phyloP scores from a whole-genome alignment of 2,797 vertebrate genomes.

The Avahi laniger region DNA sequence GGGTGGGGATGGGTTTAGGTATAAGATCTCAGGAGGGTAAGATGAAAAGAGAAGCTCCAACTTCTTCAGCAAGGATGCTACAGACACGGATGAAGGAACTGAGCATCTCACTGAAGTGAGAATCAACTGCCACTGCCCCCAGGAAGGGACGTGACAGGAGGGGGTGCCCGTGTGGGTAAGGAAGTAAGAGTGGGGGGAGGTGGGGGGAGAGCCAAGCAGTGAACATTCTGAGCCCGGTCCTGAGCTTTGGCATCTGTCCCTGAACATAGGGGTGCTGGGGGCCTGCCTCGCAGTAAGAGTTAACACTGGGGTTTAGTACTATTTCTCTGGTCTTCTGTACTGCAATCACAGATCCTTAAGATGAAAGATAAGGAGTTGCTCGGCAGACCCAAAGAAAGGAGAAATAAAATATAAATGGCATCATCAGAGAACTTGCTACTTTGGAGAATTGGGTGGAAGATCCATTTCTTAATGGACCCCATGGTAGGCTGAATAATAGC shows the following conservation, averaged over 20 bases:
- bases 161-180: background rate
- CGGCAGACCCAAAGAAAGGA: background rate
- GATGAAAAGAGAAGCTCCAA: fast-evolving
- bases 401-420: background rate
- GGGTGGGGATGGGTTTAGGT: background rate
- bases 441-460: background rate
- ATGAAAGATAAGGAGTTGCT: background rate
- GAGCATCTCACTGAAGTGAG: background rate
- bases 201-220: background rate
- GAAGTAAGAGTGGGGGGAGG: fast-evolving
- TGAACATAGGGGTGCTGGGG: background rate
- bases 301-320: background rate
- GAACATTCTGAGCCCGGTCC: fast-evolving
- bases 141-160: background rate
- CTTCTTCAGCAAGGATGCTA: background rate
- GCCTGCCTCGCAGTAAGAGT: fast-evolving
- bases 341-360: background rate
- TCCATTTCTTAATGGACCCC: background rate
- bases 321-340: background rate
- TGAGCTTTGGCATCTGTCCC: background rate
- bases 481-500: background rate
- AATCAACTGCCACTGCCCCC: too few relatives aligned
- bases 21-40: background rate
- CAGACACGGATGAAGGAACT: background rate
- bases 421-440: background rate